These are phyloP conservation scores for Lasaia peninsularis DNA, from an alignment of 1,140 invertebrate genomes.

Conservation along the genomic window DNA sequence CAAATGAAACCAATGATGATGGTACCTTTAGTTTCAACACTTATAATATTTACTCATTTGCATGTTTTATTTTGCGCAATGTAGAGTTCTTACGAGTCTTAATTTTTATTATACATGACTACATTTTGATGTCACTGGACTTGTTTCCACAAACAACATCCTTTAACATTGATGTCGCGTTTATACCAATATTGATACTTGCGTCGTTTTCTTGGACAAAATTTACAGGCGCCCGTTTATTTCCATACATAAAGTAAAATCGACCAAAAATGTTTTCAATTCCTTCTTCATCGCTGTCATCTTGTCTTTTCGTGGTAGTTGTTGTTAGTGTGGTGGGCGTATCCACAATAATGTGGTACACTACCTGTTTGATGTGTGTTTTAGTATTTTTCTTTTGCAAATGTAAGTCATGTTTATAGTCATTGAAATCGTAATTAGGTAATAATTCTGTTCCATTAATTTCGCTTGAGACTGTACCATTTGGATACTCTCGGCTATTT, in stretches of 20 bases:
- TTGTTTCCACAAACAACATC: not conserved
- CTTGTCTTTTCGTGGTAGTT: not conserved
- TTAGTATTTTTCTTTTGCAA: not conserved
- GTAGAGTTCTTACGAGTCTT: too few relatives aligned
- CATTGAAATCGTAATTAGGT: slow-evolving; percentile 1
- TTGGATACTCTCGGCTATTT: slow-evolving; percentile 18
- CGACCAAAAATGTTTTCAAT: slow-evolving; percentile 6
- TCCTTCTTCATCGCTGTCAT: not conserved
- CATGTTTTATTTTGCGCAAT: too few relatives aligned
- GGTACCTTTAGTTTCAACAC: too few relatives aligned
- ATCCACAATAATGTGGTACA: not conserved
- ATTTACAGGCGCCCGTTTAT: slow-evolving; percentile 11
- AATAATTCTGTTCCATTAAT: slow-evolving; percentile 21
- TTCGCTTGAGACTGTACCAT: slow-evolving; percentile 19
- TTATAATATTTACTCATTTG: not conserved
- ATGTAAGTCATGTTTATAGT: not conserved
- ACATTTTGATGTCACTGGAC: not conserved
- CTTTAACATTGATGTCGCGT: slow-evolving; percentile 12
- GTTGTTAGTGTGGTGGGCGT: not conserved
- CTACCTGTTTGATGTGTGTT: not conserved
- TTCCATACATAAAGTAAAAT: slow-evolving; percentile 13
- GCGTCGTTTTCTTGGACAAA: slow-evolving; percentile 19
- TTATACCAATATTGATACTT: slow-evolving; percentile 14
- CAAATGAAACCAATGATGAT: too few relatives aligned
- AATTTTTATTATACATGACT: too few relatives aligned